Base-by-base conservation (phyloP, 2,888 invertebrate genomes). In the Mechanitis mazaeus region DNA sequence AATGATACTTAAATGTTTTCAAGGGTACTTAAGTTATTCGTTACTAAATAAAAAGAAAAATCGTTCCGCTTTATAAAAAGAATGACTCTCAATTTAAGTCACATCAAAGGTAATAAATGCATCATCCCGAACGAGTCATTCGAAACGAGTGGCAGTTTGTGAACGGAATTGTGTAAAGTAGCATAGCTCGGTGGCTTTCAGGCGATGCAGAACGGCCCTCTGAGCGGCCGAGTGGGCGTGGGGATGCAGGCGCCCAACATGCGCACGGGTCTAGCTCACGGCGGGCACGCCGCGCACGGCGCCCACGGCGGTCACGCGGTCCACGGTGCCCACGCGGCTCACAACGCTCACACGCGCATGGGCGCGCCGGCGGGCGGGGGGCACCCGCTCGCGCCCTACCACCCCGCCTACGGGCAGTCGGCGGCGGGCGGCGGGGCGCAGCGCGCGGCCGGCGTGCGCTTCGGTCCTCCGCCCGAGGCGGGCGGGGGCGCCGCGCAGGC, bases 161-260 rank as follows among this genome's bases (percentile, higher is more conserved):
- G 50, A 50, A 50, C 50, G n/a, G 50, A 50, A 50, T 50, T 50
- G 50, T 50, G 50, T 50, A 50, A 50, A 50, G 50, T 33, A 57
- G 50, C 46, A 33, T 50, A 50, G 50, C 31, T 50, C 50, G 50
- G 50, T 31, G 50, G 11, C 53, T 64, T 74, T 77, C 86, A 93
- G 88, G 90, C 90, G 62, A 92, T 95, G 92, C 95, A 94, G 79
- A 96, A 96, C 79, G 96, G 96, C 1, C 95, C 96, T 0, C 91
- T 95, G 81, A 94, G 91, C 79, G 81, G 92, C 71, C 88, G 91
- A 69, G 87, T 87, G 64, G 73, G 68, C 58, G 80, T 79, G 50
- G 77, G 72, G 55, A 71, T 73, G 69, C 74, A 69, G 64, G 81
- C 71, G 63, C 83, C 85, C 66, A 83, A 81, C 81, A 87, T 78